Conservation (phyloP, 2,888 invertebrate genomes). For the Chymomyza caudatula region DNA sequence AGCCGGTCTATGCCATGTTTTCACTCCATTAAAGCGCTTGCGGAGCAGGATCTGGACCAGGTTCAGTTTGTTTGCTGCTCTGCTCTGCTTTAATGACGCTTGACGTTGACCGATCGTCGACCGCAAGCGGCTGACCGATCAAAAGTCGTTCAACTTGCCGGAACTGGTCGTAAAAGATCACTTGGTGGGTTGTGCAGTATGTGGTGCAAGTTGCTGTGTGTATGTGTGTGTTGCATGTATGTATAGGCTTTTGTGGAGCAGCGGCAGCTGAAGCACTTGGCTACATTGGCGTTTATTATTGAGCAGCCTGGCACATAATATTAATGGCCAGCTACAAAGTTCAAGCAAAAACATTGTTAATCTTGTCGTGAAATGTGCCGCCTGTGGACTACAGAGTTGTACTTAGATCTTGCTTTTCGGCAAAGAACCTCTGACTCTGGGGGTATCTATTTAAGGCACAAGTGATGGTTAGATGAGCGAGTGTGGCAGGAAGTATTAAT, state of each 20-base stretch:
- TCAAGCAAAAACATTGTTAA: slow-evolving; percentile 55
- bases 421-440: slow-evolving; percentile 61
- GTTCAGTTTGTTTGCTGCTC: slow-evolving; percentile 11
- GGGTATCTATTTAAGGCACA: not conserved
- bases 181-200: slow-evolving; percentile 30
- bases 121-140: slow-evolving; percentile 71
- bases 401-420: slow-evolving; percentile 33
- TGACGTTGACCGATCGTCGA: slow-evolving; percentile 75
- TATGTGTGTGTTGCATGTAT: not conserved
- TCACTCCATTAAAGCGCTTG: slow-evolving; percentile 65
- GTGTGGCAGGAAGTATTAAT: not conserved
- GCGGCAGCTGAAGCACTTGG: not conserved
- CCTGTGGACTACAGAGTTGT: slow-evolving; percentile 18
- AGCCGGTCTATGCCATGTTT: slow-evolving; percentile 52
- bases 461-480: not conserved
- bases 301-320: slow-evolving; percentile 52
- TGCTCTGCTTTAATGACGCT: slow-evolving; percentile 61
- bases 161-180: slow-evolving; percentile 72
- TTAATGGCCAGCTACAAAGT: slow-evolving; percentile 62
- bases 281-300: slow-evolving; percentile 23
- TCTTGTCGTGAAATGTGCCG: slow-evolving; percentile 25
- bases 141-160: slow-evolving; percentile 74
- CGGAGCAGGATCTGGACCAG: slow-evolving; percentile 57
- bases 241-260: not conserved
- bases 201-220: not conserved